Evolutionary conservation across 1,140 invertebrate genomes (phyloP).

Genomic region (Pinna nobilis): DNA sequence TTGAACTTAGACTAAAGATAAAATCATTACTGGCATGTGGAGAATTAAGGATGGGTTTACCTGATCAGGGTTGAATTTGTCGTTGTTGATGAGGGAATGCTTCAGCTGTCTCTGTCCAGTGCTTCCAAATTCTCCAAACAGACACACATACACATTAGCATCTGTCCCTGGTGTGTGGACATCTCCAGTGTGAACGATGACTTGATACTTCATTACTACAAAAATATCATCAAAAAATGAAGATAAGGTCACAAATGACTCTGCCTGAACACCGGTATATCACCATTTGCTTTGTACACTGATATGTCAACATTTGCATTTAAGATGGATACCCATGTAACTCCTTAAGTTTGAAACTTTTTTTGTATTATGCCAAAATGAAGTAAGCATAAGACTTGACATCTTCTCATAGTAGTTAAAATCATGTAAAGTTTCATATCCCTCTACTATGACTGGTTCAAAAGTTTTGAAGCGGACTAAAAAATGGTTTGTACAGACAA

Average conservation of each 20-base stretch:
- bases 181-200: conserved; percentile 65
- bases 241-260: not conserved
- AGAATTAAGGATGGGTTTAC: conserved; percentile 27
- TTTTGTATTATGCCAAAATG: too few relatives aligned
- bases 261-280: too few relatives aligned
- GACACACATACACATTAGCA: conserved; percentile 58
- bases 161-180: conserved; percentile 57
- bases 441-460: too few relatives aligned
- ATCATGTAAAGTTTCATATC: too few relatives aligned
- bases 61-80: conserved; percentile 62
- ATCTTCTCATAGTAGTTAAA: too few relatives aligned
- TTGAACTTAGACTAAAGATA: not conserved
- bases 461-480: too few relatives aligned
- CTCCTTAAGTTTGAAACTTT: too few relatives aligned
- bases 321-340: too few relatives aligned
- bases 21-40: not conserved
- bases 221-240: conserved; percentile 18
- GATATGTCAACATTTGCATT: too few relatives aligned
- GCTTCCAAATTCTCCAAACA: conserved; percentile 61
- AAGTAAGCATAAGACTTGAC: too few relatives aligned
- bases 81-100: conserved; percentile 49
- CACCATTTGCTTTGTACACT: too few relatives aligned
- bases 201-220: conserved; percentile 66
- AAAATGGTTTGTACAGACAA: too few relatives aligned
- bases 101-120: conserved; percentile 61